These are phyloP conservation scores for Caracal caracal DNA, from an alignment of 2,113 vertebrate species.

Conservation along the genomic window DNA sequence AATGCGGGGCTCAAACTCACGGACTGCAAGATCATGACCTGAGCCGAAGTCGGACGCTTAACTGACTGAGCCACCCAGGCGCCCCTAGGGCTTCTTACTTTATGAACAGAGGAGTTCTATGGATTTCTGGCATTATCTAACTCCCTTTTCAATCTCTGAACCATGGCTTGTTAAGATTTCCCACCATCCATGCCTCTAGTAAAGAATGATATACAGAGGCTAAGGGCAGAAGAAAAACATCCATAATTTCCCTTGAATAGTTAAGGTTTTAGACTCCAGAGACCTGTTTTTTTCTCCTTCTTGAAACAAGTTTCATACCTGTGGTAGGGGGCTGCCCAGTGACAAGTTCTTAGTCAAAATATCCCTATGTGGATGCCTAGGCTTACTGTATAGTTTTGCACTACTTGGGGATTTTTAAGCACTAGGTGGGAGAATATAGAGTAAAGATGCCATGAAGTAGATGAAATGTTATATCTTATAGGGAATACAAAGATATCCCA, in stretches of 20 bases:
- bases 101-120: not conserved
- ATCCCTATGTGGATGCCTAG: not conserved
- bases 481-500: not conserved
- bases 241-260: not conserved
- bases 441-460: not conserved
- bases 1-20: too few relatives aligned
- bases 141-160: not conserved
- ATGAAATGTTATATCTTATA: not conserved
- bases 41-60: too few relatives aligned
- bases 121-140: not conserved
- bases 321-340: not conserved
- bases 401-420: not conserved
- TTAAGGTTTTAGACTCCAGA: not conserved
- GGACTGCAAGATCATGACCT: too few relatives aligned
- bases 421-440: not conserved
- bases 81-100: not conserved
- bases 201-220: not conserved
- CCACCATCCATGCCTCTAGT: not conserved
- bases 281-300: not conserved
- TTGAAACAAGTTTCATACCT: not conserved
- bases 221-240: not conserved
- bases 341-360: not conserved
- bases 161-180: not conserved
- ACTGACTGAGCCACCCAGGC: too few relatives aligned
- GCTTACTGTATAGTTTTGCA: not conserved